A percentile compares a stretch with the other conserved stretches of the same genome.
Conservation (phyloP, 2,113 vertebrate genomes). For the Dolichotis patagonum region DNA sequence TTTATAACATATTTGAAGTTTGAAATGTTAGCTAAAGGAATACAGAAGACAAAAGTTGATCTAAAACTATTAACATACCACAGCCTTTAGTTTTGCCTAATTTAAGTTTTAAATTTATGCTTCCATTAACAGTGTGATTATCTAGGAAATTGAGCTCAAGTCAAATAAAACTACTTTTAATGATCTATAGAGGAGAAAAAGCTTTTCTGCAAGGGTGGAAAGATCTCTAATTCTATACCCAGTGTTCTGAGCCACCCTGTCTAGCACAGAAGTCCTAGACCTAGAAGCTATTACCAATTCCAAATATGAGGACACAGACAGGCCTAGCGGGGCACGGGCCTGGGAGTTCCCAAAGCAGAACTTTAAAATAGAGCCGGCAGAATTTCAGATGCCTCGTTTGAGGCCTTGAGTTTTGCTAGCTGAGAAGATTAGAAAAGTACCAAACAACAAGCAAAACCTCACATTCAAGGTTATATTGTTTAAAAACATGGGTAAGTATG, state of each 20-base stretch:
- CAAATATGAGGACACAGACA: neutral
- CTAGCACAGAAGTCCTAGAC: neutral
- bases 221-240: neutral
- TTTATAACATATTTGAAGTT: neutral
- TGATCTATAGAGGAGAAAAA: neutral
- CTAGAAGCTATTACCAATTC: neutral
- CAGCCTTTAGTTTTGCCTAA: neutral
- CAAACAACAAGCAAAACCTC: constrained; percentile 26
- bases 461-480: constrained; percentile 9
- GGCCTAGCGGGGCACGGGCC: neutral
- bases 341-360: neutral
- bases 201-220: neutral
- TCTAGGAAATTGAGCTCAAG: neutral
- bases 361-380: neutral
- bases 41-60: neutral
- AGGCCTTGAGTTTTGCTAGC: neutral
- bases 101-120: neutral
- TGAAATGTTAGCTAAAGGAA: neutral
- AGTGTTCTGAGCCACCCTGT: neutral
- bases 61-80: neutral
- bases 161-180: constrained; percentile 43
- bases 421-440: neutral
- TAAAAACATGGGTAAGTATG: neutral
- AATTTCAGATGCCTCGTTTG: neutral
- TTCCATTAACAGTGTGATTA: constrained; percentile 22